These are phyloP conservation scores for Fissipunctia ypsillon DNA, from an alignment of 2,888 invertebrate species.

Conservation along the genomic window DNA sequence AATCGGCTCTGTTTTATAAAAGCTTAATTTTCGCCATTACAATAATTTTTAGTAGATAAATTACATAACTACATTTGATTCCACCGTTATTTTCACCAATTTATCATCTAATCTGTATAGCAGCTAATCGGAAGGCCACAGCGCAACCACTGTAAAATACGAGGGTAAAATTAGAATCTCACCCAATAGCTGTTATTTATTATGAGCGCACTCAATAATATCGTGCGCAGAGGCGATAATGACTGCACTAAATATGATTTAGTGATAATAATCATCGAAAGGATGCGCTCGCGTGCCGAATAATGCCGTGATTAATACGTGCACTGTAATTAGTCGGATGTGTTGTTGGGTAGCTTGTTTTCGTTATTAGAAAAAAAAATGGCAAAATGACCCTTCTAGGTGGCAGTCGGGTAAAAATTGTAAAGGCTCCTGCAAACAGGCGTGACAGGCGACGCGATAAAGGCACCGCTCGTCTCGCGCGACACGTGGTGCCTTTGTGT, in stretches of 20 bases:
- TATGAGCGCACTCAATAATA: slow-evolving; percentile 73
- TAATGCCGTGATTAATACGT: slow-evolving; percentile 69
- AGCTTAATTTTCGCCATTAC: background rate
- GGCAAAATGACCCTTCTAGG: too few relatives aligned
- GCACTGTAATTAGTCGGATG: slow-evolving; percentile 66
- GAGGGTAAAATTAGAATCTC: slow-evolving; percentile 78
- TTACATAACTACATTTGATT: slow-evolving; percentile 12
- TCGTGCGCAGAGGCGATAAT: slow-evolving; percentile 77
- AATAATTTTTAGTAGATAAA: background rate
- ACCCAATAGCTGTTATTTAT: slow-evolving; percentile 78
- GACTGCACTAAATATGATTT: slow-evolving; percentile 85
- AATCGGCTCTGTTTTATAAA: background rate
- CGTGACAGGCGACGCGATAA: too few relatives aligned
- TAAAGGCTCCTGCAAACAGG: too few relatives aligned
- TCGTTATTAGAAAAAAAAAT: slow-evolving; percentile 27
- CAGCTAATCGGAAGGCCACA: slow-evolving; percentile 66
- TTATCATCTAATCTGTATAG: slow-evolving; percentile 68
- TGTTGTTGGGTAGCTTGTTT: slow-evolving; percentile 33
- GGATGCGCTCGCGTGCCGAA: slow-evolving; percentile 71
- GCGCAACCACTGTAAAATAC: slow-evolving; percentile 70
- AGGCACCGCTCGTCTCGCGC: too few relatives aligned
- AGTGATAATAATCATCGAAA: slow-evolving; percentile 78
- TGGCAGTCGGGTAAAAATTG: background rate
- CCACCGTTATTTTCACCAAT: slow-evolving; percentile 47
- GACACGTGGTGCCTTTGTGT: too few relatives aligned